phyloP scores from a whole-genome alignment of 2,113 vertebrate species.

The Canis aureus region DNA sequence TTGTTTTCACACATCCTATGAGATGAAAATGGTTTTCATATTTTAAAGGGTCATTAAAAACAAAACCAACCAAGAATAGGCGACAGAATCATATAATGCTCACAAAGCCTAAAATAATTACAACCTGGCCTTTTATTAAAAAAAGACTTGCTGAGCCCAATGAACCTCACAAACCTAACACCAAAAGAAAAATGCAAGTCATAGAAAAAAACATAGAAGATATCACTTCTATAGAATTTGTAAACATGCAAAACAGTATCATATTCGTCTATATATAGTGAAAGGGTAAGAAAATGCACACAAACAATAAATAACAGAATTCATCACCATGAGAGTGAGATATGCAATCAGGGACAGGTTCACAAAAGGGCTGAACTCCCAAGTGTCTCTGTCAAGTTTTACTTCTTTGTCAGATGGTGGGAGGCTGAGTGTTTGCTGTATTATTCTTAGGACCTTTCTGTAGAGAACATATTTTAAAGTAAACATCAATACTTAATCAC shows the following conservation, averaged over 20 bases:
- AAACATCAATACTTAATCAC: background rate
- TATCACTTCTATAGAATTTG: background rate
- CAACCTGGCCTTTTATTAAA: background rate
- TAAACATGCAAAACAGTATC: background rate
- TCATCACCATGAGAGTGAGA: background rate
- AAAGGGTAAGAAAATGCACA: background rate
- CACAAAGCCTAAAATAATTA: background rate
- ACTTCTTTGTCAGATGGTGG: background rate
- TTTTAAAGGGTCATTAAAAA: constrained; percentile 8
- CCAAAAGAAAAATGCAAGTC: background rate
- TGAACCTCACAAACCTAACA: background rate
- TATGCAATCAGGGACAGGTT: background rate
- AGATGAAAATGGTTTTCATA: background rate
- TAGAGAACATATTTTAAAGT: background rate
- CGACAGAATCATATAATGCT: background rate
- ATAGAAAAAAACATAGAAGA: background rate
- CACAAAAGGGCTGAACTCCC: background rate
- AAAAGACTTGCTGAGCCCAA: background rate
- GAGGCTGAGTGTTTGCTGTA: background rate
- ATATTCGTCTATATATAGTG: background rate
- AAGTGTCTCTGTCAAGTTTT: background rate
- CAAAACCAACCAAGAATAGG: background rate
- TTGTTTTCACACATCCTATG: background rate
- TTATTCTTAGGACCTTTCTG: background rate
- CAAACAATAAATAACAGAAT: background rate